Conservation (phyloP, 2,888 invertebrate species). For the Tipula helvola region DNA sequence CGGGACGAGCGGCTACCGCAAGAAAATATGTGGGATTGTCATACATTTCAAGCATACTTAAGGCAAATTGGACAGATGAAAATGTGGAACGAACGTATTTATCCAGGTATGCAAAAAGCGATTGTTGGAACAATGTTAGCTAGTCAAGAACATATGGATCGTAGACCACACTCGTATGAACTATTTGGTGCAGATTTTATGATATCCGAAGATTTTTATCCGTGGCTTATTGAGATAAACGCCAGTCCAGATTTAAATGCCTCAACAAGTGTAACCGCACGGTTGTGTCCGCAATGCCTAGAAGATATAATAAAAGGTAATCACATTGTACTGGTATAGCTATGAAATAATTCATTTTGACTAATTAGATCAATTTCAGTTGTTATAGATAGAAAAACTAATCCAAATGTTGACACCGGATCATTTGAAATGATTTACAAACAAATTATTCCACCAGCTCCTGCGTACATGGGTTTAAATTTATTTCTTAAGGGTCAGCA, state of each 20-base stretch:
- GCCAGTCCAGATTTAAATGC: conserved; percentile 85
- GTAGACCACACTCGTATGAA: conserved; percentile 72
- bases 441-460: conserved; percentile 63
- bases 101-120: conserved; percentile 75
- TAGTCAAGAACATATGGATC: conserved; percentile 74
- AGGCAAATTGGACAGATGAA: conserved; percentile 62
- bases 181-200: conserved; percentile 93
- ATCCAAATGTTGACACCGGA: conserved; percentile 65
- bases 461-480: conserved; percentile 59
- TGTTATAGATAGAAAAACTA: conserved; percentile 58
- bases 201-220: conserved; percentile 73
- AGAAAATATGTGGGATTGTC: conserved; percentile 93
- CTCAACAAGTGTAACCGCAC: conserved; percentile 79
- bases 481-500: conserved; percentile 33
- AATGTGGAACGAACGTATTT: conserved; percentile 73
- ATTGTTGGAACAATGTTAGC: conserved; percentile 69
- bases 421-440: conserved; percentile 68
- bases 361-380: conserved; percentile 41
- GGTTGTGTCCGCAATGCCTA: conserved; percentile 74
- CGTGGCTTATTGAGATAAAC: conserved; percentile 92
- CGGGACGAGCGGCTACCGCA: conserved; percentile 65
- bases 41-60: conserved; percentile 53
- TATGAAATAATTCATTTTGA: neutral
- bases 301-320: conserved; percentile 86
- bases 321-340: neutral